phyloP scores from a whole-genome alignment of 2,888 invertebrate genomes.

The Melinaea marsaeus region DNA sequence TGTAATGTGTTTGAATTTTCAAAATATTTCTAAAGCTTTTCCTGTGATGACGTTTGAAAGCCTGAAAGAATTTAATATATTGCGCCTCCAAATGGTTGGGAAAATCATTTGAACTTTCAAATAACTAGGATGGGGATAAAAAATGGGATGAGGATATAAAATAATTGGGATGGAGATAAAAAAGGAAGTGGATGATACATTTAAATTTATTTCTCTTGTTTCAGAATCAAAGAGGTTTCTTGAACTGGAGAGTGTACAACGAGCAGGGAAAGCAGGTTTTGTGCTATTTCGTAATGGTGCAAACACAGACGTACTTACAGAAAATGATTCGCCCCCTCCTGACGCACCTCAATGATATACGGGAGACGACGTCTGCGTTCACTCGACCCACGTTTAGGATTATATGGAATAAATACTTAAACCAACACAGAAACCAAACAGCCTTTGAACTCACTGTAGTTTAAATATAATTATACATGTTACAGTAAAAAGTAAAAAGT shows the following conservation, averaged over 20 bases:
- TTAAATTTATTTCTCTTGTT: slow-evolving; percentile 22
- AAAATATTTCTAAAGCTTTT: no score
- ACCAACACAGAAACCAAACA: not conserved
- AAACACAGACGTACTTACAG: slow-evolving; percentile 57
- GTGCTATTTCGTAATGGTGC: slow-evolving; percentile 62
- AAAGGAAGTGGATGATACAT: not conserved
- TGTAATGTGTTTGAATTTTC: no score
- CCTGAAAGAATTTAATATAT: no score
- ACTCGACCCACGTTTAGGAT: not conserved
- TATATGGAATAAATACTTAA: not conserved
- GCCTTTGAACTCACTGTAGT: not conserved
- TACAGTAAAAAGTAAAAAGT: no score
- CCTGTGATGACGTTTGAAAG: no score
- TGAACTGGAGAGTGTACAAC: slow-evolving; percentile 62
- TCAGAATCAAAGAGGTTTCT: slow-evolving; percentile 62
- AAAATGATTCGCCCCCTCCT: slow-evolving; percentile 45
- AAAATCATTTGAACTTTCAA: no score
- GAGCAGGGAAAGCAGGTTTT: slow-evolving; percentile 52
- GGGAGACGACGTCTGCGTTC: slow-evolving; percentile 9
- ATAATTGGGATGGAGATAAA: no score
- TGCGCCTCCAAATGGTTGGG: no score
- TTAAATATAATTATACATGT: no score
- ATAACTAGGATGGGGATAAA: no score
- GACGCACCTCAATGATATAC: slow-evolving; percentile 36
- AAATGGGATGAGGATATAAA: no score